A percentile compares a stretch with the other conserved stretches of the same genome.
phyloP scores from a whole-genome alignment of 2,888 invertebrate genomes.

The Pseudolycoriella hygida region DNA sequence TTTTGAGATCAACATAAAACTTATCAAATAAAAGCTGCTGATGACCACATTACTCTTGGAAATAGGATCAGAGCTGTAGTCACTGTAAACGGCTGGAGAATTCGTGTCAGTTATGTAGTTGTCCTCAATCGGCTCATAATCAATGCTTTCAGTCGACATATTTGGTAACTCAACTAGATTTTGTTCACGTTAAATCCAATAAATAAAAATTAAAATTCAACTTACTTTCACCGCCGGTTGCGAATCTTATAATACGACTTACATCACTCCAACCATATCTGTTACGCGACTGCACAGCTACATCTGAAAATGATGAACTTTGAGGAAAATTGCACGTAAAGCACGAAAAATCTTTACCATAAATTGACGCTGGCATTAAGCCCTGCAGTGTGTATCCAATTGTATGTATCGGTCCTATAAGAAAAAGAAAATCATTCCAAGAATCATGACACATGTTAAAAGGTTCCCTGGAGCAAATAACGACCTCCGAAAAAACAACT shows the following conservation, averaged over 20 bases:
- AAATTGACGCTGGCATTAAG: constrained; percentile 51
- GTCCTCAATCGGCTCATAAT: constrained; percentile 8
- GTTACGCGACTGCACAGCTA: constrained; percentile 60
- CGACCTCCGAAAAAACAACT: too few species aligned
- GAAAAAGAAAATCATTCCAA: background rate
- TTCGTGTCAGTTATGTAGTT: background rate
- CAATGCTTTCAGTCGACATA: constrained; percentile 23
- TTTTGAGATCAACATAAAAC: too few species aligned
- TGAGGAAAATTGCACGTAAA: too few species aligned
- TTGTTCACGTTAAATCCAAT: background rate
- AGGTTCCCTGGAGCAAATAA: too few species aligned
- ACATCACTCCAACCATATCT: constrained; percentile 73
- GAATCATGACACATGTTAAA: too few species aligned
- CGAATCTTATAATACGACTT: constrained; percentile 54
- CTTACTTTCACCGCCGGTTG: constrained; percentile 56
- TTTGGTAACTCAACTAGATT: constrained; percentile 24
- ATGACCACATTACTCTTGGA: too few species aligned
- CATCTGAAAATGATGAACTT: constrained; percentile 32
- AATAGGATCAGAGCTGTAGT: too few species aligned
- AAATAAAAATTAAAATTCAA: background rate
- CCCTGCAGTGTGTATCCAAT: constrained; percentile 58
- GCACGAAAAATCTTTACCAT: constrained; percentile 18
- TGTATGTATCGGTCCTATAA: constrained; percentile 50
- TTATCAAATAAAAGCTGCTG: too few species aligned
- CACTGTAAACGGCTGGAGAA: too few species aligned